Base-by-base conservation (phyloP, 2,113 vertebrate species). In the Xenus cinereus region DNA sequence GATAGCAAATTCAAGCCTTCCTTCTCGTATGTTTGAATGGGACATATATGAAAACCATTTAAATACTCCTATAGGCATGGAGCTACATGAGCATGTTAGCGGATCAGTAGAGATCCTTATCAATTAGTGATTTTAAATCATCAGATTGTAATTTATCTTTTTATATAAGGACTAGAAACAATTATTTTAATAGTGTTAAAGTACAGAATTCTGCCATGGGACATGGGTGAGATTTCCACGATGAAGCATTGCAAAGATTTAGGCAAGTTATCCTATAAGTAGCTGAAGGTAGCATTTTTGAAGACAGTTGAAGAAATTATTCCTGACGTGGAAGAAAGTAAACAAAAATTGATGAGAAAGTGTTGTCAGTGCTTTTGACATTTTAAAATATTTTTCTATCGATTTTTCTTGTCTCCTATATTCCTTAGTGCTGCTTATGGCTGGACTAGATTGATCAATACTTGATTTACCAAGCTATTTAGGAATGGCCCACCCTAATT, bases 321-420 rank as follows among this genome's bases (percentile, higher is more conserved):
- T 95, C 87, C 90, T 95, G 97, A 95, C 93, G 48, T 90, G 54
- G 93, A 96, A 94, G 93, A 95, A 97, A 97, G 95, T 68, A 91
- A 95, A 97, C 96, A 97, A 96, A 97, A 98, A 97, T 96, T 96
- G 96, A 97, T 98, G 96, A 97, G 92, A 97, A 98, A 96, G 95
- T 97, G 90, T 98, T 96, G 72, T 97, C 91, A 96, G 85, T 97
- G 95, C 93, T 95, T 98, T 97, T 97, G 97, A 97, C 89, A 48
- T 98, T 98, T 98, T 96, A 98, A 98, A 98, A 98, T 98, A 98
- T 97, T 98, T 96, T 97, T 57, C 63, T 85, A 98, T 98, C 43
- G 97, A 98, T 98, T 98, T 98, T 97, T 62, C 88, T 94, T 96
- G 97, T 96, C 97, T 98, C 97, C 96, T 95, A 17, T 87, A 92